Evolutionary conservation across 1,140 invertebrate species (phyloP).

Genomic region (Spodoptera frugiperda): DNA sequence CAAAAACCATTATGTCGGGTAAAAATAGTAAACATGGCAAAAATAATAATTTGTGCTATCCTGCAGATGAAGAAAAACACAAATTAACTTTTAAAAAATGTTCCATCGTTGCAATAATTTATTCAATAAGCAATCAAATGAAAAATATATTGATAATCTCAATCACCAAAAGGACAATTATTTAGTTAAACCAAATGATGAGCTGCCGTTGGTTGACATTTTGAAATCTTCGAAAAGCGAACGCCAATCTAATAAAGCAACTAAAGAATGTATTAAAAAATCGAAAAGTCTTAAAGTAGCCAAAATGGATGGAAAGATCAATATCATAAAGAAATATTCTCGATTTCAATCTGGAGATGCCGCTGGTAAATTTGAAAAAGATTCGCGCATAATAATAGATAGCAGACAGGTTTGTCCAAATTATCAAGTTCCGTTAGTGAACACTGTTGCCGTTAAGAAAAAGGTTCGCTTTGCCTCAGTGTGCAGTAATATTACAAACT

Average conservation of each 20-base stretch:
- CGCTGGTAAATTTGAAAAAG: background rate
- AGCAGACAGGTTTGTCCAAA: background rate
- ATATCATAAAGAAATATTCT: constrained; percentile 27
- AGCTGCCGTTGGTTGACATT: constrained; percentile 14
- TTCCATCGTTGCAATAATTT: background rate
- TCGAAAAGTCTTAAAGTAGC: constrained; percentile 14
- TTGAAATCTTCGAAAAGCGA: constrained; percentile 54
- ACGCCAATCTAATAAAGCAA: constrained; percentile 26
- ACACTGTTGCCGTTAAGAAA: background rate
- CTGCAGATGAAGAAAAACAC: too few relatives aligned
- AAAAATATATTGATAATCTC: background rate
- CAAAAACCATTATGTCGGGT: constrained; percentile 62
- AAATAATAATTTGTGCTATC: background rate
- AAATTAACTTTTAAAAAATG: background rate
- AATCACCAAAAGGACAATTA: background rate
- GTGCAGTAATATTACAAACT: background rate
- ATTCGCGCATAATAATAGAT: background rate
- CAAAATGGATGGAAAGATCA: background rate
- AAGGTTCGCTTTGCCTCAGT: background rate
- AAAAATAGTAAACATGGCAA: constrained; percentile 60
- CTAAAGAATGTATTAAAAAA: background rate
- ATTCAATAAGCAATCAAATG: background rate
- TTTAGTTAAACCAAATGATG: background rate
- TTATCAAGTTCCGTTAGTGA: background rate
- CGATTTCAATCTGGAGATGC: constrained; percentile 16